Percentiles rank a stretch among this genome's conserved stretches.
These are phyloP conservation scores for Spinus olivaceus DNA, from an alignment of 2,797 vertebrate species.

Conservation along the genomic window DNA sequence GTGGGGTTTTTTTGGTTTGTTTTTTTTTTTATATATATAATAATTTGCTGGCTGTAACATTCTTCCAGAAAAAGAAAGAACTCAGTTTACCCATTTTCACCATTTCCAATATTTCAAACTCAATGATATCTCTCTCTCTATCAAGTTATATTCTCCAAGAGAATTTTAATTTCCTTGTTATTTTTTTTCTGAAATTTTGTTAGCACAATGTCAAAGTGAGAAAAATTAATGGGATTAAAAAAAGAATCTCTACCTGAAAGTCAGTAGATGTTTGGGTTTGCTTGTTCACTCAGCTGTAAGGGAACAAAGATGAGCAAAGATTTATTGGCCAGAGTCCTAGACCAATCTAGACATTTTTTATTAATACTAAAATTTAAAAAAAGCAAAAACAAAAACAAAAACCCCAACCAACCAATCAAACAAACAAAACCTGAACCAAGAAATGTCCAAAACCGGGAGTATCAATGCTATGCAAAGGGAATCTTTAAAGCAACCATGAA, in stretches of 20 bases:
- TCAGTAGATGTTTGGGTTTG: neutral
- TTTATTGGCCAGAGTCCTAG: neutral
- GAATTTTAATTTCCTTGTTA: neutral
- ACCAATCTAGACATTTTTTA: neutral
- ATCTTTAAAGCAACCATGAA: neutral
- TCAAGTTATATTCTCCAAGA: neutral
- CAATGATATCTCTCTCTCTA: neutral
- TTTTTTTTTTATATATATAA: neutral
- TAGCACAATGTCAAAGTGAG: neutral
- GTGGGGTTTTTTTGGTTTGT: neutral
- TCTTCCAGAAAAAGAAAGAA: neutral
- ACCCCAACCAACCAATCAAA: fast-evolving
- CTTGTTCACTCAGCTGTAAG: neutral
- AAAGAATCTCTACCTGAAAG: neutral
- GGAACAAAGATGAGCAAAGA: neutral
- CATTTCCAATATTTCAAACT: neutral
- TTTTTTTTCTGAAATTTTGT: neutral
- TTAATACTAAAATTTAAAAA: neutral
- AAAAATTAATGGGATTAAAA: neutral
- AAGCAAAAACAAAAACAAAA: fast-evolving
- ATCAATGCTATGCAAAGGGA: fast-evolving
- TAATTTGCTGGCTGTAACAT: neutral
- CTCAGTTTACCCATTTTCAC: neutral
- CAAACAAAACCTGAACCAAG: neutral
- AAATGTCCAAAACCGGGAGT: neutral